Evolutionary conservation across 2,888 invertebrate species (phyloP), one percentile per base, ranked within the genome.

Genomic region (Amphipoea oculea): DNA sequence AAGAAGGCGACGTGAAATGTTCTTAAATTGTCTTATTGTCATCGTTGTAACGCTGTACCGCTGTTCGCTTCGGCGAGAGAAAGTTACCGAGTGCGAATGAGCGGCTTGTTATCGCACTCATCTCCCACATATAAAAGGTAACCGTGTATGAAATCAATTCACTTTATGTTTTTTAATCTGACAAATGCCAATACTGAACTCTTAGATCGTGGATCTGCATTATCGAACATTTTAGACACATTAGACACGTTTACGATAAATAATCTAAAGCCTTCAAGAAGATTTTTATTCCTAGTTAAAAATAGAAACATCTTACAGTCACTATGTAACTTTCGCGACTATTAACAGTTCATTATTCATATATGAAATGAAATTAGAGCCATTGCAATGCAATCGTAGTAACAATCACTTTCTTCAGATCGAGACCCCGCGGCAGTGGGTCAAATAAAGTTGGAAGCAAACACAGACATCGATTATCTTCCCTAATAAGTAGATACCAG

Each of bases 81-180:
- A 89, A 89, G 89, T 89, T 75, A 71, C 70, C n/a, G 73, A 75
- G 81, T 73, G 78, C 75, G 79, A 86, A 82, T 79, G 69, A 83
- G 79, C 74, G 60, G 60, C 62, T 73, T 68, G 77, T 82, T 88
- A 86, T 86, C 79, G 73, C 74, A 84, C 78, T 76, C 78, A 77
- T 80, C 88, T 77, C 57, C 60, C 65, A 77, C 66, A 74, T 78
- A 78, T 74, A 81, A 78, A 68, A 68, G 69, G 65, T 78, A 76
- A 68, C 83, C 60, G 78, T 84, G 86, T 85, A 84, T 86, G 85
- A 86, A 85, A 88, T 85, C 77, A 86, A 85, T 77, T 82, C 68
- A 78, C 68, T 79, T 76, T 62, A 80, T 78, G 74, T 68, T 68
- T 84, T 67, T 72, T 74, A 71, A 79, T 73, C 67, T 67, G 57